Evolutionary conservation across 2,888 invertebrate genomes (phyloP).

Genomic region (Pterobdella sp.): DNA sequence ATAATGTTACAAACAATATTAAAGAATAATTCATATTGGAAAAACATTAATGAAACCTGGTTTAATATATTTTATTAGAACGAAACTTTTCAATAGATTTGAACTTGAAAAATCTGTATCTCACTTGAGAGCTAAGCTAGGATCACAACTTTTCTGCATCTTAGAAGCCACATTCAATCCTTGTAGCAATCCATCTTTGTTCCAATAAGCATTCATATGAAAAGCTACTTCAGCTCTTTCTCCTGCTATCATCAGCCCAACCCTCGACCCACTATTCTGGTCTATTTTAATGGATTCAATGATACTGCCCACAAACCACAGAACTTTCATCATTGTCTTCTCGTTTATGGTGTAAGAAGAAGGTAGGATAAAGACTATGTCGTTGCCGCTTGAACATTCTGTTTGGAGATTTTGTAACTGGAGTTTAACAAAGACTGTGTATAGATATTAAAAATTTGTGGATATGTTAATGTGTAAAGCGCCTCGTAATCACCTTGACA

Average conservation of each 20-base stretch:
- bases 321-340: constrained; percentile 28
- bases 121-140: constrained; percentile 27
- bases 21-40: too few species aligned
- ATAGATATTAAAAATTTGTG: neutral
- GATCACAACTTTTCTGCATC: constrained; percentile 26
- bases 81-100: neutral
- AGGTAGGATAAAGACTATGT: constrained; percentile 31
- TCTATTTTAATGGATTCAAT: constrained; percentile 28
- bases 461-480: neutral
- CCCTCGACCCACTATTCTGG: constrained; percentile 16
- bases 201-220: constrained; percentile 12
- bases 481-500: constrained; percentile 2
- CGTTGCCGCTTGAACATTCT: constrained; percentile 29
- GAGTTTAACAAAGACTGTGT: neutral
- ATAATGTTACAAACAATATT: too few species aligned
- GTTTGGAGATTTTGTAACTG: neutral
- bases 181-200: constrained; percentile 27
- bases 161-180: constrained; percentile 30
- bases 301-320: constrained; percentile 25
- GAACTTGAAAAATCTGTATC: neutral
- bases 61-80: too few species aligned
- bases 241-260: constrained; percentile 29
- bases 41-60: too few species aligned
- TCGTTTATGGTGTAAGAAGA: constrained; percentile 27
- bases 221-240: constrained; percentile 9